A percentile compares a stretch with the other conserved stretches of the same genome.
phyloP scores from a whole-genome alignment of 2,888 invertebrate genomes.

The Bellardia bayeri region DNA sequence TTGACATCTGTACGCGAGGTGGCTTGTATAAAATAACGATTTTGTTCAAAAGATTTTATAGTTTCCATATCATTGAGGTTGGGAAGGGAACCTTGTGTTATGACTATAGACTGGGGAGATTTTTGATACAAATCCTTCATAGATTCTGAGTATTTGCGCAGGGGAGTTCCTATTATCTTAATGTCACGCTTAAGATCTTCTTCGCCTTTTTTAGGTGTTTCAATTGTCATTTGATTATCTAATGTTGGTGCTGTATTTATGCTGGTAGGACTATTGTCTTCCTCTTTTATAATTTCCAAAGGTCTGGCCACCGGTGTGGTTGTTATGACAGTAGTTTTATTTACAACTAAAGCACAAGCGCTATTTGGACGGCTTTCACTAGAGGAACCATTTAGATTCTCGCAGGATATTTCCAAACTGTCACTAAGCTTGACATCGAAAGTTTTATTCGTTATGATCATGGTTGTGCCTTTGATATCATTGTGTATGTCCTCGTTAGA shows the following conservation, averaged over 20 bases:
- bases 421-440: conserved; percentile 79
- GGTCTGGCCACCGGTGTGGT: conserved; percentile 76
- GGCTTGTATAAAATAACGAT: conserved; percentile 81
- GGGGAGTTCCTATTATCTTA: conserved; percentile 81
- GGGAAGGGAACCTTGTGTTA: conserved; percentile 84
- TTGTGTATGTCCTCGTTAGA: conserved; percentile 60
- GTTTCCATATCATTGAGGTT: conserved; percentile 83
- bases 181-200: conserved; percentile 81
- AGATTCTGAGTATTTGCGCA: conserved; percentile 83
- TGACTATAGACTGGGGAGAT: conserved; percentile 77
- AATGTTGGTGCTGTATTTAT: background rate
- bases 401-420: conserved; percentile 76
- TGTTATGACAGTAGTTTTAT: conserved; percentile 80
- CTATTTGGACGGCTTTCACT: conserved; percentile 52
- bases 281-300: conserved; percentile 81
- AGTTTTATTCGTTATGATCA: conserved; percentile 79
- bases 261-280: conserved; percentile 74
- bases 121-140: conserved; percentile 82
- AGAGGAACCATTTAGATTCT: conserved; percentile 75
- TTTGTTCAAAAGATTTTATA: conserved; percentile 83
- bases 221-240: conserved; percentile 36
- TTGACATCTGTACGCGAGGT: conserved; percentile 61
- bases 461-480: conserved; percentile 60
- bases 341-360: conserved; percentile 71
- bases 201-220: conserved; percentile 57